Evolutionary conservation across 2,113 vertebrate genomes (phyloP).

Genomic region (Otocyon megalotis): DNA sequence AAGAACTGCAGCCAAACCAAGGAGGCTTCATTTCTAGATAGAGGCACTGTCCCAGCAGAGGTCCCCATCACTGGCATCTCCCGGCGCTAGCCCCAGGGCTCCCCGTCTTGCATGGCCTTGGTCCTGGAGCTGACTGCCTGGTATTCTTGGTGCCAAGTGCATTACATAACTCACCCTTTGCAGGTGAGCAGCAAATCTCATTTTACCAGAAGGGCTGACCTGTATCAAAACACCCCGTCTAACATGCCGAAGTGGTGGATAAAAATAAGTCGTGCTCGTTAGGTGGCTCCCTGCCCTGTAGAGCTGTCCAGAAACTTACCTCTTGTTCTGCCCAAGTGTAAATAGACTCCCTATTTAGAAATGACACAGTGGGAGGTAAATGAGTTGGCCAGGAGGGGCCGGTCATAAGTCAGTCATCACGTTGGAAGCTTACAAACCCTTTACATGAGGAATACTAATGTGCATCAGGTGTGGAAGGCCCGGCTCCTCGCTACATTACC

Average conservation of each 20-base stretch:
- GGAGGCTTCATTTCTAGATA: background rate
- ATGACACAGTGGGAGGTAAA: conserved; percentile 48
- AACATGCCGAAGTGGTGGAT: conserved; percentile 27
- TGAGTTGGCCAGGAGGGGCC: background rate
- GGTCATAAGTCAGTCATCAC: conserved; percentile 38
- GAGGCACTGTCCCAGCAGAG: background rate
- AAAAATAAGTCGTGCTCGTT: conserved; percentile 69
- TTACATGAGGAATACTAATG: background rate
- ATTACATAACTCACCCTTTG: background rate
- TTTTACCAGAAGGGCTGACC: conserved; percentile 12
- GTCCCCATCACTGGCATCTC: background rate
- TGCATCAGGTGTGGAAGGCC: background rate
- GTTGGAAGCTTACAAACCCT: background rate
- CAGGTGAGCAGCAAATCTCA: background rate
- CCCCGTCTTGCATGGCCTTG: background rate
- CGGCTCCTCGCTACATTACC: background rate
- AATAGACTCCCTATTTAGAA: conserved; percentile 66
- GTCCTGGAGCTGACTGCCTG: no score
- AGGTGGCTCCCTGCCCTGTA: conserved; percentile 42
- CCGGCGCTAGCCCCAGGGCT: background rate
- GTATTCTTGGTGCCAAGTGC: background rate
- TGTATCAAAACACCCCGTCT: background rate
- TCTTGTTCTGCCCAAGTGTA: background rate
- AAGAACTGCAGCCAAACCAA: background rate
- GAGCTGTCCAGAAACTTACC: background rate